Evolutionary conservation across 2,113 vertebrate species (phyloP).

Genomic region (Scortum barcoo): DNA sequence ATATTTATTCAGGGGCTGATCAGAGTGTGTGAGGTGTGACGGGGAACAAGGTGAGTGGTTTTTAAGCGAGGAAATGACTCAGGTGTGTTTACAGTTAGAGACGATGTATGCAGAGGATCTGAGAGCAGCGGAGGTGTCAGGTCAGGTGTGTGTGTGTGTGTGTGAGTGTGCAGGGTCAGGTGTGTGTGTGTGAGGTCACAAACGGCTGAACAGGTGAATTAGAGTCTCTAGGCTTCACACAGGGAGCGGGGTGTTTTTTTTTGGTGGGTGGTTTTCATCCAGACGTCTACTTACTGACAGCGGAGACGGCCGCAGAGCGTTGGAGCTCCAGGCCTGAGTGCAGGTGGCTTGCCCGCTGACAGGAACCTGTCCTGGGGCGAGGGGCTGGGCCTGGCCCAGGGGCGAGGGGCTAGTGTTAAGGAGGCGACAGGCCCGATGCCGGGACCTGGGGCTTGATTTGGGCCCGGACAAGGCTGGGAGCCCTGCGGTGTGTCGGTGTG

Average conservation of each 20-base stretch:
- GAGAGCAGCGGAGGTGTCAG: not conserved
- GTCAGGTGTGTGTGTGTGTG: slow-evolving; percentile 1
- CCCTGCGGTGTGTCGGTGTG: slow-evolving; percentile 66
- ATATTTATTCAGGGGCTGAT: not conserved
- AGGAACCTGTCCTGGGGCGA: slow-evolving; percentile 74
- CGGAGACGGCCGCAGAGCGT: slow-evolving; percentile 83
- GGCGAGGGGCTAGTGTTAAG: slow-evolving; percentile 64
- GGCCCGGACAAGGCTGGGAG: slow-evolving; percentile 84
- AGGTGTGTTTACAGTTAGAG: not conserved
- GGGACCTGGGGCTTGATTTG: slow-evolving; percentile 76
- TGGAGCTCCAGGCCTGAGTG: slow-evolving; percentile 85
- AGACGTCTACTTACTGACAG: slow-evolving; percentile 88
- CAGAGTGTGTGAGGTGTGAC: not conserved
- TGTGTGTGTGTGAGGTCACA: slow-evolving; percentile 28
- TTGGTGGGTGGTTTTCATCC: slow-evolving; percentile 49
- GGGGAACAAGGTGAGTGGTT: not conserved
- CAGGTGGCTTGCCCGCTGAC: slow-evolving; percentile 83
- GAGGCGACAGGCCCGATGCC: slow-evolving; percentile 51
- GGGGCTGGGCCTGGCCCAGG: slow-evolving; percentile 60
- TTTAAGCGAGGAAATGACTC: not conserved
- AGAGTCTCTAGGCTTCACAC: slow-evolving; percentile 59
- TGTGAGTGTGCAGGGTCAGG: not conserved
- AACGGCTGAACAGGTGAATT: slow-evolving; percentile 23
- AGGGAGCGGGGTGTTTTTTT: slow-evolving; percentile 10
- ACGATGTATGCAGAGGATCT: not conserved